Evolutionary conservation across 1,140 invertebrate species (phyloP).

Genomic region (Callitettix versicolor): DNA sequence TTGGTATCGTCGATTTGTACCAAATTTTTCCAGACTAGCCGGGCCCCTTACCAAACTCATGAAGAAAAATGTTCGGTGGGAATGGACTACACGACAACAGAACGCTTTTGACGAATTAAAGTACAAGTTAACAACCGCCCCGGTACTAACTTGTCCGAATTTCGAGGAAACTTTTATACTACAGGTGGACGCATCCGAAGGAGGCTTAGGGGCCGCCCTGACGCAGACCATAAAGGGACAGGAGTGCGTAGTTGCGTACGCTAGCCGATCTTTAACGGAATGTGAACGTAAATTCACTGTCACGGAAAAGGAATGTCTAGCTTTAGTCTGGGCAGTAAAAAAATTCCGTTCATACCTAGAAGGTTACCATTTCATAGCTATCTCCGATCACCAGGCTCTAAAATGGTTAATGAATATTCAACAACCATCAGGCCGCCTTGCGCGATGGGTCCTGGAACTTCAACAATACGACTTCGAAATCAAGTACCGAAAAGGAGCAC

Average conservation of each 20-base stretch:
- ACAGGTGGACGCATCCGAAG: constrained; percentile 26
- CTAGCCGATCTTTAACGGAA: constrained; percentile 25
- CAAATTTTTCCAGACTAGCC: constrained; percentile 27
- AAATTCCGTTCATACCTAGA: constrained; percentile 31
- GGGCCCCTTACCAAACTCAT: constrained; percentile 28
- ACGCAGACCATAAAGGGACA: constrained; percentile 21
- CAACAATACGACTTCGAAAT: constrained; percentile 32
- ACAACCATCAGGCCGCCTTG: constrained; percentile 26
- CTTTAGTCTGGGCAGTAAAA: constrained; percentile 30
- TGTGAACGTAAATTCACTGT: constrained; percentile 31
- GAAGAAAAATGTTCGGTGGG: constrained; percentile 24
- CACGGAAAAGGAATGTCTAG: constrained; percentile 35
- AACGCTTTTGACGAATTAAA: constrained; percentile 24
- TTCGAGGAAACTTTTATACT: constrained; percentile 25
- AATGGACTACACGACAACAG: constrained; percentile 11
- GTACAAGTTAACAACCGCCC: constrained; percentile 16
- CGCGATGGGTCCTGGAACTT: constrained; percentile 24
- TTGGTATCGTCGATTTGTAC: constrained; percentile 32
- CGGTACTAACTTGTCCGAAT: constrained; percentile 24
- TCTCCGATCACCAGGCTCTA: constrained; percentile 34
- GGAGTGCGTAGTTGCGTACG: constrained; percentile 29
- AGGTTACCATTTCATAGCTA: constrained; percentile 30
- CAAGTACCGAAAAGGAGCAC: constrained; percentile 28
- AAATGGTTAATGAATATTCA: constrained; percentile 31
- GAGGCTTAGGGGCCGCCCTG: constrained; percentile 27